These are phyloP conservation scores for Siphonodentalium dalli DNA, from an alignment of 2,888 invertebrate genomes.

Conservation along the genomic window DNA sequence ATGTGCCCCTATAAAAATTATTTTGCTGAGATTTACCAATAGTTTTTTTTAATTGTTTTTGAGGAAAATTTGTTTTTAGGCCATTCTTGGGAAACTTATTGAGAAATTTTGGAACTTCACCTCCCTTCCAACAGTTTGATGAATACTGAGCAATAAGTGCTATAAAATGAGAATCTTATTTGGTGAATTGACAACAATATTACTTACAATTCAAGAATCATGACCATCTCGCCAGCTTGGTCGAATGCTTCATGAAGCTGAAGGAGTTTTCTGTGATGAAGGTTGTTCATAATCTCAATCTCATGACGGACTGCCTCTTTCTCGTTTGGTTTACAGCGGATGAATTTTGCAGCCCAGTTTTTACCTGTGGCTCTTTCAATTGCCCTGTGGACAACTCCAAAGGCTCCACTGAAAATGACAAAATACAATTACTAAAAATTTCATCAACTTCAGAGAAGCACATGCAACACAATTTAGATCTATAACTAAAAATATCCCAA, in stretches of 20 bases:
- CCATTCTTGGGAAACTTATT: no score
- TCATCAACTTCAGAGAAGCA: no score
- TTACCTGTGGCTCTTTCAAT: slow-evolving; percentile 66
- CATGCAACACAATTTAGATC: no score
- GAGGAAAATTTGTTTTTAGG: no score
- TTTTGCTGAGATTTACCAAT: no score
- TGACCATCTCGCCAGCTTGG: slow-evolving; percentile 65
- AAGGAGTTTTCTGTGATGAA: slow-evolving; percentile 65
- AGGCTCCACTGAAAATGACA: slow-evolving; percentile 60
- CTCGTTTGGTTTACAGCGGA: slow-evolving; percentile 64
- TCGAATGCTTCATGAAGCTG: slow-evolving; percentile 66
- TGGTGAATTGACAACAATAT: not conserved
- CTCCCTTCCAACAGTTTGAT: not conserved
- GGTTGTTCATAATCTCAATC: slow-evolving; percentile 66
- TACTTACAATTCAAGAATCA: slow-evolving; percentile 67
- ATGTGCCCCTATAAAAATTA: no score
- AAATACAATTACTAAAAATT: not conserved
- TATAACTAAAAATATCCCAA: no score
- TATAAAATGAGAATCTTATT: not conserved
- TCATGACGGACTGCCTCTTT: slow-evolving; percentile 65
- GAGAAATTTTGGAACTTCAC: not conserved
- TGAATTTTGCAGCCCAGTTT: slow-evolving; percentile 67
- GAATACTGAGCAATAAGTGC: not conserved
- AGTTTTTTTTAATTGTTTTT: no score
- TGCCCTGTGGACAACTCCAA: slow-evolving; percentile 66